Evolutionary conservation across 2,888 invertebrate species (phyloP).

Genomic region (Lithophane leautieri): DNA sequence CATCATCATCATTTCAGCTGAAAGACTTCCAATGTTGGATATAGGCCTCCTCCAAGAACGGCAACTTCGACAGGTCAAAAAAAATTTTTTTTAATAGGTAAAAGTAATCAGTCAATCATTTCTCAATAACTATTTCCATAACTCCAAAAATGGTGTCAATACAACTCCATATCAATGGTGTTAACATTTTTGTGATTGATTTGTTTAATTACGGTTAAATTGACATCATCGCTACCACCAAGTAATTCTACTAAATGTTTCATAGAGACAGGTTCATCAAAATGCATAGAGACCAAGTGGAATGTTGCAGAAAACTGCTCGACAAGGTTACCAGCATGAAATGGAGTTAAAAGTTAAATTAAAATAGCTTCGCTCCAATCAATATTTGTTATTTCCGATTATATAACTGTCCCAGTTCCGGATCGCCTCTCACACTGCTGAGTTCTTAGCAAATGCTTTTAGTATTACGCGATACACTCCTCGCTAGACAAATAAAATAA

Average conservation of each 20-base stretch:
- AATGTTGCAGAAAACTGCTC: constrained; percentile 27
- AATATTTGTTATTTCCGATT: constrained; percentile 69
- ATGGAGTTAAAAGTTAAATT: constrained; percentile 35
- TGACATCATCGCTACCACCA: neutral
- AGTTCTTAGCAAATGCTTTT: constrained; percentile 43
- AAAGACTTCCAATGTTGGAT: too few species aligned
- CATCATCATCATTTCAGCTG: too few species aligned
- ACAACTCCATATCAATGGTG: neutral
- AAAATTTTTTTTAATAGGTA: too few species aligned
- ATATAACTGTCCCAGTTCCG: constrained; percentile 74
- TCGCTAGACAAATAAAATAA: constrained; percentile 40
- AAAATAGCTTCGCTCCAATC: constrained; percentile 54
- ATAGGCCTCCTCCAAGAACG: too few species aligned
- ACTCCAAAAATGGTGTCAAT: neutral
- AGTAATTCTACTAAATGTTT: neutral
- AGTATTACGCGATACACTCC: constrained; percentile 50
- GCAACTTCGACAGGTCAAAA: too few species aligned
- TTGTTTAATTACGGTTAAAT: neutral
- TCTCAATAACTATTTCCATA: neutral
- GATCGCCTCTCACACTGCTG: constrained; percentile 66
- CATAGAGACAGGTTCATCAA: neutral
- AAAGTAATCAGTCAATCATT: neutral
- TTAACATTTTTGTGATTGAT: neutral
- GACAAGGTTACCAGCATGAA: constrained; percentile 15
- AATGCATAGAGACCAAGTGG: constrained; percentile 8